Evolutionary conservation across 2,797 vertebrate genomes (phyloP).

Genomic region (Lepilemur septentrionalis): DNA sequence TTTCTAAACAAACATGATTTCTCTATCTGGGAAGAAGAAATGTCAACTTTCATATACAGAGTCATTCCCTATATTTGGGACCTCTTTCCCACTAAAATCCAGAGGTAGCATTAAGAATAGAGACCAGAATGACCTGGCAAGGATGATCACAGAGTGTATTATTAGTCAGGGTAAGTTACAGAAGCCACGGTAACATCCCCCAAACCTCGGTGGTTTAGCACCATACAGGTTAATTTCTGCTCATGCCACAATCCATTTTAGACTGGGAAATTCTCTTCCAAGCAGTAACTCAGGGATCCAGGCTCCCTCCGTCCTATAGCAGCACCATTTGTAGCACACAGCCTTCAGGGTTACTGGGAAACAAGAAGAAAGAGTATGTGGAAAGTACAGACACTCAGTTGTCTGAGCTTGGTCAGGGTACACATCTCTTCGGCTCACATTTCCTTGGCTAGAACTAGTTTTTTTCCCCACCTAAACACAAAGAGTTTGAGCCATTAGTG

Average conservation of each 20-base stretch:
- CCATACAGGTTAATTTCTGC: neutral
- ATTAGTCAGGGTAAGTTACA: neutral
- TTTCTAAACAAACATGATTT: neutral
- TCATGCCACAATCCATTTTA: neutral
- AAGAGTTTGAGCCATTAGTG: neutral
- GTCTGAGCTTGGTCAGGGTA: neutral
- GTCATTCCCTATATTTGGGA: neutral
- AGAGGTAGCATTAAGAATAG: neutral
- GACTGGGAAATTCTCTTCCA: neutral
- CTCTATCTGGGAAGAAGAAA: neutral
- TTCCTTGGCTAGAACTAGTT: neutral
- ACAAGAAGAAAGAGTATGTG: neutral
- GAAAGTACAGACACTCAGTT: neutral
- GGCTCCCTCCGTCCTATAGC: neutral
- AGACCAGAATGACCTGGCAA: neutral
- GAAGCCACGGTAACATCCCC: neutral
- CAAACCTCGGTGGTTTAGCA: neutral
- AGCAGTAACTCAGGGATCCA: neutral
- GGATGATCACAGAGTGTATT: neutral
- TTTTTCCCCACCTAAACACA: neutral
- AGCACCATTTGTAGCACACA: neutral
- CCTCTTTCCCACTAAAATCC: neutral
- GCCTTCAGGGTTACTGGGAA: neutral
- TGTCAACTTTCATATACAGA: accelerated
- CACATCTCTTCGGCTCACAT: neutral